Base-by-base conservation (phyloP, 2,797 vertebrate genomes). In the Lateolabrax maculatus region DNA sequence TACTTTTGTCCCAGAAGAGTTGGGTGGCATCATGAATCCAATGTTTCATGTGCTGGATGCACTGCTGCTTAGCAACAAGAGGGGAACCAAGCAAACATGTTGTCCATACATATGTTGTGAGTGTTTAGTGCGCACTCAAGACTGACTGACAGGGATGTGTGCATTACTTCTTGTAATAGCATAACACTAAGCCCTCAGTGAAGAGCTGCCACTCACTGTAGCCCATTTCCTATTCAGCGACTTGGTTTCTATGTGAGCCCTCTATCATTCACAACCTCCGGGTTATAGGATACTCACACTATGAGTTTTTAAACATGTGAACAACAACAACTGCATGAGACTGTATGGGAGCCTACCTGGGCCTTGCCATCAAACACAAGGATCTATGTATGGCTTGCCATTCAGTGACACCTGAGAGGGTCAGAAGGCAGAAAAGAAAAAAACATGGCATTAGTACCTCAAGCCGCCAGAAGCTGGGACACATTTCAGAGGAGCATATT, bases 1-100 rank as follows among this genome's bases (percentile, higher is more conserved):
- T 81, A 75, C 73, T 67, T 85, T 69, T 51, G 82, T 90, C 90
- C 86, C 85, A 64, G 56, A 79, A 70, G 85, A 89, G 68, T 84
- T 23, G 23, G 72, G 49, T 49, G 65, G 62, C 69, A 85, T 86
- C 70, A 77, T 71, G 58, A 85, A 87, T 73, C 41, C 61, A 63
- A 36, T 72, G 71, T 63, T 79, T 74, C 81, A 62, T 75, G 53
- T 67, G 74, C 75, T 85, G 41, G 63, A 81, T 84, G 67, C 56
- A 71, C 55, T 43, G 84, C 65, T 89, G 78, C 89, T 81, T 81
- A 83, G 81, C 75, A 87, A 92, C 81, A 15, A 36, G 15, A 29
- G 19, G 43, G 36, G 43, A 61, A 51, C 31, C 8, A 74, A 79
- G 76, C 49, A 31, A 37, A 80, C 56, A 1, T 29, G 23, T 51